phyloP scores from a whole-genome alignment of 2,888 invertebrate genomes.

The Serrognathus titanus region DNA sequence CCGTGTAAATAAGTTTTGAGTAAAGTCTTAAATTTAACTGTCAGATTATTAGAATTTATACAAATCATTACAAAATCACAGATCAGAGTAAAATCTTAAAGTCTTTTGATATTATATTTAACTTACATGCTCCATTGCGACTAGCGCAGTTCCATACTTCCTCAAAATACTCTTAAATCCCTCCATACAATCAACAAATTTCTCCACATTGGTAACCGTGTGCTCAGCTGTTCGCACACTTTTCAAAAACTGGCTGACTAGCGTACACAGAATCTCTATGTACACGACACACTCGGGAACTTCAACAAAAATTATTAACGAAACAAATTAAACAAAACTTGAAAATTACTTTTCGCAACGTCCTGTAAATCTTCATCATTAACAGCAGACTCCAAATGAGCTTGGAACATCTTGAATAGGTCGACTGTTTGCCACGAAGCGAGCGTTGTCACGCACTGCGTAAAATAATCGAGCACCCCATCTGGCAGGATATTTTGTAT shows the following conservation, averaged over 20 bases:
- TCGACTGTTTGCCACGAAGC: slow-evolving; percentile 43
- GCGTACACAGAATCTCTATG: slow-evolving; percentile 37
- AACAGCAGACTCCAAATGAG: slow-evolving; percentile 33
- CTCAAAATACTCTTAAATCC: slow-evolving; percentile 35
- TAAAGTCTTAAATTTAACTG: too few species aligned
- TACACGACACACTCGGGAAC: slow-evolving; percentile 29
- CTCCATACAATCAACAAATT: slow-evolving; percentile 37
- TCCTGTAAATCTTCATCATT: slow-evolving; percentile 26
- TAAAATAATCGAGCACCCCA: slow-evolving; percentile 36
- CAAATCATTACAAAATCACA: too few species aligned
- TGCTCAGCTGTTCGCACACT: slow-evolving; percentile 43
- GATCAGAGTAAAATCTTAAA: too few species aligned
- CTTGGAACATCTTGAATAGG: slow-evolving; percentile 40
- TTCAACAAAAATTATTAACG: slow-evolving; percentile 17
- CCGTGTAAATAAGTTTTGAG: too few species aligned
- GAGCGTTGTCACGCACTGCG: slow-evolving; percentile 35
- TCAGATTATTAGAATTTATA: too few species aligned
- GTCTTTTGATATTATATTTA: background rate
- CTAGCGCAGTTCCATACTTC: slow-evolving; percentile 37
- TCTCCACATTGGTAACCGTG: slow-evolving; percentile 35
- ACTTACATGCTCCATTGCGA: slow-evolving; percentile 44
- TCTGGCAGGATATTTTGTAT: slow-evolving; percentile 35
- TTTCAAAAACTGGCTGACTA: slow-evolving; percentile 36
- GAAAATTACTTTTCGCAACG: slow-evolving; percentile 8
- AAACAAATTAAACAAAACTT: slow-evolving; percentile 1